Conservation (phyloP, 1,140 invertebrate species). For the Antheraea pernyi region DNA sequence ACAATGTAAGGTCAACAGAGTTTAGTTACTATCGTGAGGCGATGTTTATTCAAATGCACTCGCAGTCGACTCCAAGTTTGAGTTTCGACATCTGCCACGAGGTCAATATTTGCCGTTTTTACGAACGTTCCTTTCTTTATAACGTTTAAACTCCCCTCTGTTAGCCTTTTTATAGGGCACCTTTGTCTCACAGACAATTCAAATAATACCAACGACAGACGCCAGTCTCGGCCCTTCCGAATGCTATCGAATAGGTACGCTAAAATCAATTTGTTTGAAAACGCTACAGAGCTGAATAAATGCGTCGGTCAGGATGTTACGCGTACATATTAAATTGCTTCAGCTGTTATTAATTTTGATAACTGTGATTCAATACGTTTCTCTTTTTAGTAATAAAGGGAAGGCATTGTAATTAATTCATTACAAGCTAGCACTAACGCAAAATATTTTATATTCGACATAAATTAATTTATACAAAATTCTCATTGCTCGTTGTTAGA, state of each 20-base stretch:
- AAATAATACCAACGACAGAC: slow-evolving; percentile 16
- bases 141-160: slow-evolving; percentile 28
- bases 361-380: slow-evolving; percentile 77
- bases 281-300: slow-evolving; percentile 58
- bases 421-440: slow-evolving; percentile 30
- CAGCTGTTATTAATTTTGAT: slow-evolving; percentile 78
- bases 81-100: slow-evolving; percentile 73
- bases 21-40: slow-evolving; percentile 62
- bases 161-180: slow-evolving; percentile 34
- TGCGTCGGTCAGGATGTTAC: slow-evolving; percentile 68
- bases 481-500: background rate
- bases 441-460: background rate
- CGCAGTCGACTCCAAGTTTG: slow-evolving; percentile 65
- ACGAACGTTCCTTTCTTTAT: slow-evolving; percentile 46
- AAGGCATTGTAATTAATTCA: slow-evolving; percentile 75
- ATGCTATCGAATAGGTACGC: slow-evolving; percentile 41
- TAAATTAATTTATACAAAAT: background rate
- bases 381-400: slow-evolving; percentile 78
- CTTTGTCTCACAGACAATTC: slow-evolving; percentile 25
- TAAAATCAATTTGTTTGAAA: slow-evolving; percentile 52
- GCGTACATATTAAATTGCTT: slow-evolving; percentile 74
- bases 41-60: slow-evolving; percentile 77
- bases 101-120: slow-evolving; percentile 76
- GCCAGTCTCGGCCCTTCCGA: slow-evolving; percentile 23
- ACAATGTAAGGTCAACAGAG: slow-evolving; percentile 67